These are phyloP conservation scores for Lasioglossum lativentre DNA, from an alignment of 2,888 invertebrate species.

Conservation along the genomic window DNA sequence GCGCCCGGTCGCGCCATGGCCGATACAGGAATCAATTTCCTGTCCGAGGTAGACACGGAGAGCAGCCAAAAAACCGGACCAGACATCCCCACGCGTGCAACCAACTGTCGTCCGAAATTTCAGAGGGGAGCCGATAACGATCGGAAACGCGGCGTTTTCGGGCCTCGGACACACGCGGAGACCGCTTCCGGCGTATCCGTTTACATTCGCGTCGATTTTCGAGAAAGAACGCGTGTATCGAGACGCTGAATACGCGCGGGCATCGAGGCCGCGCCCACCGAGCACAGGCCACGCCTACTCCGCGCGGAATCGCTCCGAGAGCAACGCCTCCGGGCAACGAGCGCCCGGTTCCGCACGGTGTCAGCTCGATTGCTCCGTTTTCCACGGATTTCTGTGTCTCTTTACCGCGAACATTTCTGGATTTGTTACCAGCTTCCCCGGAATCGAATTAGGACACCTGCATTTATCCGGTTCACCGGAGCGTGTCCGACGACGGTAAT, in stretches of 20 bases:
- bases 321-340: no score
- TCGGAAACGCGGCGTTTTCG: constrained; percentile 27
- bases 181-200: background rate
- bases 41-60: constrained; percentile 23
- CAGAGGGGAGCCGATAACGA: constrained; percentile 35
- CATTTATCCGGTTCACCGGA: constrained; percentile 72
- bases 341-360: no score
- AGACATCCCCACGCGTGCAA: constrained; percentile 39
- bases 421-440: constrained; percentile 45
- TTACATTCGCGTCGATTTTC: background rate
- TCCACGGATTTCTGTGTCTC: background rate
- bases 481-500: constrained; percentile 65
- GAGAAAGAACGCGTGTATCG: no score
- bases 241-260: no score
- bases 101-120: constrained; percentile 58
- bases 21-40: constrained; percentile 67
- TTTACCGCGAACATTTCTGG: background rate
- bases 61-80: constrained; percentile 32
- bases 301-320: no score
- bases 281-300: no score
- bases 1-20: constrained; percentile 22
- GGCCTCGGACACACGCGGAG: background rate
- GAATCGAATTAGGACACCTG: constrained; percentile 66
- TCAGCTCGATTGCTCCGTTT: no score
- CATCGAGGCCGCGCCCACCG: no score